Evolutionary conservation across 2,888 invertebrate genomes (phyloP).

Genomic region (Euzetes globulus): DNA sequence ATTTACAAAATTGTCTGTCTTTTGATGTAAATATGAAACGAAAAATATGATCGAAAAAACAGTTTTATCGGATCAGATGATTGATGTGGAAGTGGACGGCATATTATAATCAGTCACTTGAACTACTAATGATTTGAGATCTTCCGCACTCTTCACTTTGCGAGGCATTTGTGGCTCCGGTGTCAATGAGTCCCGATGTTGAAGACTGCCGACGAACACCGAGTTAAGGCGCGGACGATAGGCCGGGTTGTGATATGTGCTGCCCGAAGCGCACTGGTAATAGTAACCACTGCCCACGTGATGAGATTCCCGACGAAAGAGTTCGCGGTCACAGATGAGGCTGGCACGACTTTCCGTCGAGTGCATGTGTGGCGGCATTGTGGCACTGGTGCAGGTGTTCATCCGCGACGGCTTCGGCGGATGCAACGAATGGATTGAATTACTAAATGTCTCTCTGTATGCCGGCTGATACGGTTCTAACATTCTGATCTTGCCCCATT

Average conservation of each 20-base stretch:
- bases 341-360: constrained; percentile 32
- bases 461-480: constrained; percentile 83
- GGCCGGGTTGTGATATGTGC: constrained; percentile 32
- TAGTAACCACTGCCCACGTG: constrained; percentile 46
- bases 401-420: constrained; percentile 48
- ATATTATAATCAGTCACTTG: constrained; percentile 29
- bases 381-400: constrained; percentile 54
- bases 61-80: constrained; percentile 5
- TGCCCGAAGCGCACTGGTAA: constrained; percentile 29
- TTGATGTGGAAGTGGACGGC: constrained; percentile 35
- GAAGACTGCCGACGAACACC: constrained; percentile 63
- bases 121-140: constrained; percentile 46
- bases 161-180: constrained; percentile 58
- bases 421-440: constrained; percentile 46
- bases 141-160: constrained; percentile 72
- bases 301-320: constrained; percentile 55
- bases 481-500: constrained; percentile 91
- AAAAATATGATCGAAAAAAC: background rate
- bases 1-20: background rate
- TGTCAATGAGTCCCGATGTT: constrained; percentile 44
- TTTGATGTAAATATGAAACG: background rate
- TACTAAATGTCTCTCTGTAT: constrained; percentile 68
- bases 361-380: constrained; percentile 44
- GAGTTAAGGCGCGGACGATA: constrained; percentile 65
- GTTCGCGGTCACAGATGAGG: constrained; percentile 54